These are phyloP conservation scores for Emmelina monodactyla DNA, from an alignment of 2,888 invertebrate genomes.

Conservation along the genomic window DNA sequence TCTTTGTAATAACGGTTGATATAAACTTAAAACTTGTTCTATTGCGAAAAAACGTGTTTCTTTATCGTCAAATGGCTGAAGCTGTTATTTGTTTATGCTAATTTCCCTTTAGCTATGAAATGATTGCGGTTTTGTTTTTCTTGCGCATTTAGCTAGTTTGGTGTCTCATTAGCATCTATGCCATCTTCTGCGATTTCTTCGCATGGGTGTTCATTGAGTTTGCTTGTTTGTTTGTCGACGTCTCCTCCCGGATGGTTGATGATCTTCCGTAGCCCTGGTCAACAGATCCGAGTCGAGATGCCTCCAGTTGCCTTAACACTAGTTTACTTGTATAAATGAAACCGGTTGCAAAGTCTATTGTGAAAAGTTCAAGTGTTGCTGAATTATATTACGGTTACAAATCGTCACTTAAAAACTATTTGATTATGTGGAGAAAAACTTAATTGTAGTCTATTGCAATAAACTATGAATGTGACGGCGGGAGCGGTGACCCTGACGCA, in stretches of 20 bases:
- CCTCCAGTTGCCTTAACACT: constrained; percentile 62
- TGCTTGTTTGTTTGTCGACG: constrained; percentile 30
- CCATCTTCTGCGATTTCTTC: constrained; percentile 38
- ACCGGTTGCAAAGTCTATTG: constrained; percentile 43
- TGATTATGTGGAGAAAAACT: constrained; percentile 53
- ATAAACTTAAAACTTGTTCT: constrained; percentile 68
- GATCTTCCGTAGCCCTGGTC: constrained; percentile 49
- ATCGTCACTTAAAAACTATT: constrained; percentile 58
- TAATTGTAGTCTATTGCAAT: constrained; percentile 58
- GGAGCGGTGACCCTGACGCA: constrained; percentile 45
- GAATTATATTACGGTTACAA: constrained; percentile 51
- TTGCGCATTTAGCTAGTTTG: constrained; percentile 59
- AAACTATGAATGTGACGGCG: constrained; percentile 64
- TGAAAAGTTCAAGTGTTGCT: constrained; percentile 60
- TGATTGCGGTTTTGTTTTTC: constrained; percentile 47
- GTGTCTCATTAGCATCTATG: constrained; percentile 38
- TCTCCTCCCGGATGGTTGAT: constrained; percentile 56
- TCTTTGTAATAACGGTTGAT: constrained; percentile 66
- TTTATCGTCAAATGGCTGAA: constrained; percentile 66
- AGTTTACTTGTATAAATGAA: constrained; percentile 52
- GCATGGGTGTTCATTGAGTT: constrained; percentile 40
- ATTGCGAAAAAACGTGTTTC: constrained; percentile 68
- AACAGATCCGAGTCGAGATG: constrained; percentile 55
- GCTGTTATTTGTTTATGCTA: constrained; percentile 50
- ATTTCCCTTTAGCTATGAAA: constrained; percentile 55